phyloP scores from a whole-genome alignment of 2,888 invertebrate species.

The Therioaphis trifolii region DNA sequence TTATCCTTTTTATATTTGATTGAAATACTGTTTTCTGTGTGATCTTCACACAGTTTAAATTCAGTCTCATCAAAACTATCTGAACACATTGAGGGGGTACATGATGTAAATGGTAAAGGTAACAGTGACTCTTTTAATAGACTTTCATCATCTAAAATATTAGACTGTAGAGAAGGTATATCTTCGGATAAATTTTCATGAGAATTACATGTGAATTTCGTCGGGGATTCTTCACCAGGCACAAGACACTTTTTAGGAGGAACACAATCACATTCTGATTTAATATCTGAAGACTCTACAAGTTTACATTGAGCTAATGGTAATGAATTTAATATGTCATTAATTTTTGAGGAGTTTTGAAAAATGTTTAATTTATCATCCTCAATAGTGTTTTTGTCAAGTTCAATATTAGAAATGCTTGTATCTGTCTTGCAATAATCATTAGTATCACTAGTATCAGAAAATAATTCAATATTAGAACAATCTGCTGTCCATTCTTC shows the following conservation, averaged over 20 bases:
- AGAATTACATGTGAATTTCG: constrained; percentile 34
- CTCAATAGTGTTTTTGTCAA: constrained; percentile 26
- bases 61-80: constrained; percentile 47
- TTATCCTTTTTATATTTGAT: background rate
- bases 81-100: constrained; percentile 32
- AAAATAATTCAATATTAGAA: constrained; percentile 53
- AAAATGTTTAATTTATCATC: constrained; percentile 48
- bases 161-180: constrained; percentile 5
- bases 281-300: constrained; percentile 23
- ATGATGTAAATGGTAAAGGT: constrained; percentile 19
- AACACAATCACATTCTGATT: constrained; percentile 38
- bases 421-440: constrained; percentile 38
- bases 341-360: constrained; percentile 51
- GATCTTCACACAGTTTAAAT: background rate
- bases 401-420: constrained; percentile 14
- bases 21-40: constrained; percentile 10
- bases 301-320: constrained; percentile 53
- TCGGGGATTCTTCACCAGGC: constrained; percentile 35
- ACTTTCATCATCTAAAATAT: constrained; percentile 34
- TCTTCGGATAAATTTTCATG: constrained; percentile 3
- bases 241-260: constrained; percentile 31
- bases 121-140: constrained; percentile 33
- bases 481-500: constrained; percentile 45
- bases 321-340: constrained; percentile 36
- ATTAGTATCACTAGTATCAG: constrained; percentile 40